Percentiles rank a stretch among this genome's conserved stretches.
phyloP scores from a whole-genome alignment of 1,140 invertebrate genomes.

The Trinorchestia longiramus region DNA sequence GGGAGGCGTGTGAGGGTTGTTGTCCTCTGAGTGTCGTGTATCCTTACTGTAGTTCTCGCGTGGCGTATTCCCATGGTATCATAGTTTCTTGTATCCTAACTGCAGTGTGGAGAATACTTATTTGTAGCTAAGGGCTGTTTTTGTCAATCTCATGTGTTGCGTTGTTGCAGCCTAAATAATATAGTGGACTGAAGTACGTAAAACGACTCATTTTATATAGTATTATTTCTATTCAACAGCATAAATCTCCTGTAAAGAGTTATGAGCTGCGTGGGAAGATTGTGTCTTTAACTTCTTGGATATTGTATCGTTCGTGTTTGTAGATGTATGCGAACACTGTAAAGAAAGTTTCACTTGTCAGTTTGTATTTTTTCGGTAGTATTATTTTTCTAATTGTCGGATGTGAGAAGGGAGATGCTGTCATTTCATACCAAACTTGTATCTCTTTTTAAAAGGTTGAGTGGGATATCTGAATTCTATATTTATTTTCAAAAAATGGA shows the following conservation, averaged over 20 bases:
- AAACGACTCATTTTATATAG: background rate
- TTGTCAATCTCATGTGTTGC: background rate
- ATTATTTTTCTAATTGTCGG: no score
- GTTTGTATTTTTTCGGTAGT: no score
- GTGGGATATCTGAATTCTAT: no score
- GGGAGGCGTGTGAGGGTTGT: background rate
- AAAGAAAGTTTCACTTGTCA: no score
- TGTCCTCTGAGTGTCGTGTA: background rate
- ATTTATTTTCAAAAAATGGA: no score
- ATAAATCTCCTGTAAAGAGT: background rate
- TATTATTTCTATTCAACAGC: background rate
- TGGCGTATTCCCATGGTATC: background rate
- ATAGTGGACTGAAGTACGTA: background rate
- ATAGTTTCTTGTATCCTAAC: background rate
- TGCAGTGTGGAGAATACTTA: slow-evolving; percentile 11
- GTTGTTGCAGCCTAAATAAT: background rate
- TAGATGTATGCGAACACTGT: background rate
- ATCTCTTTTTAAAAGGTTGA: no score
- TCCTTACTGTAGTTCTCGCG: background rate
- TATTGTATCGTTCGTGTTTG: background rate
- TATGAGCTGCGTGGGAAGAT: background rate
- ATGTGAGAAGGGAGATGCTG: no score
- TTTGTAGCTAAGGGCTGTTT: slow-evolving; percentile 5
- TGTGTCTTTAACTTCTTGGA: background rate
- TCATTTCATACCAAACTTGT: no score